Percentiles rank a stretch among this genome's conserved stretches.
Evolutionary conservation across 2,888 invertebrate genomes (phyloP).

Genomic region (Zaprionus obscuricornis): DNA sequence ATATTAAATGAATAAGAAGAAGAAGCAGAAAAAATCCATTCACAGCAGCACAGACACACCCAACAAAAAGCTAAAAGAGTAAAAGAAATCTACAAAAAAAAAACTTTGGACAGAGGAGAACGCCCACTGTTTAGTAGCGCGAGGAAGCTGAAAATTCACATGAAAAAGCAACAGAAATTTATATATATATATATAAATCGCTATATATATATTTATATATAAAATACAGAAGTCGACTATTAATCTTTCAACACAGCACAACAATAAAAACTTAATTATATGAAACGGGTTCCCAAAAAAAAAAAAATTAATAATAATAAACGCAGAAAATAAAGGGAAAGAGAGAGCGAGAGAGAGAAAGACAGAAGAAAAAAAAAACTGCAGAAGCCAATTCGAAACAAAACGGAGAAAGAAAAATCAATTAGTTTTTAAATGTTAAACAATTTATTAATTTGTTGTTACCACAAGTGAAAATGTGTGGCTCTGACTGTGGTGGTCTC

Average conservation of each 20-base stretch:
- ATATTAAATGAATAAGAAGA: no score
- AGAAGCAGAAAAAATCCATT: conserved; percentile 11
- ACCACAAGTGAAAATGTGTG: conserved; percentile 39
- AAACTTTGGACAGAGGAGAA: conserved; percentile 31
- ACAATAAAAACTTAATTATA: conserved; percentile 78
- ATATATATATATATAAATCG: no score
- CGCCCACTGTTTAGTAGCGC: conserved; percentile 67
- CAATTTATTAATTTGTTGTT: conserved; percentile 77
- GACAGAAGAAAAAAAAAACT: conserved; percentile 10
- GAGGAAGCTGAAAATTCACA: conserved; percentile 62
- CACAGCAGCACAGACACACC: no score
- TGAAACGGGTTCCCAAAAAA: conserved; percentile 47
- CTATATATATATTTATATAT: no score
- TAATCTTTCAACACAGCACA: conserved; percentile 75
- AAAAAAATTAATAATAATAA: conserved; percentile 22
- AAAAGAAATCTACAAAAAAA: conserved; percentile 16
- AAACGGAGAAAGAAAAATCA: conserved; percentile 61
- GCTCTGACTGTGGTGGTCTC: conserved; percentile 11
- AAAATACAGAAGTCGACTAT: conserved; percentile 77
- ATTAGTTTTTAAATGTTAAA: conserved; percentile 78
- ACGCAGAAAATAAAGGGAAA: conserved; percentile 9
- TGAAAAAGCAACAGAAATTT: conserved; percentile 35
- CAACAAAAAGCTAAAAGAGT: conserved; percentile 29
- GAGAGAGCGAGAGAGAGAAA: neutral
- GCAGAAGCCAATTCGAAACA: conserved; percentile 8